Evolutionary conservation across 2,888 invertebrate species (phyloP), one percentile per base, ranked within the genome.

Genomic region (Platycnemis pennipes): DNA sequence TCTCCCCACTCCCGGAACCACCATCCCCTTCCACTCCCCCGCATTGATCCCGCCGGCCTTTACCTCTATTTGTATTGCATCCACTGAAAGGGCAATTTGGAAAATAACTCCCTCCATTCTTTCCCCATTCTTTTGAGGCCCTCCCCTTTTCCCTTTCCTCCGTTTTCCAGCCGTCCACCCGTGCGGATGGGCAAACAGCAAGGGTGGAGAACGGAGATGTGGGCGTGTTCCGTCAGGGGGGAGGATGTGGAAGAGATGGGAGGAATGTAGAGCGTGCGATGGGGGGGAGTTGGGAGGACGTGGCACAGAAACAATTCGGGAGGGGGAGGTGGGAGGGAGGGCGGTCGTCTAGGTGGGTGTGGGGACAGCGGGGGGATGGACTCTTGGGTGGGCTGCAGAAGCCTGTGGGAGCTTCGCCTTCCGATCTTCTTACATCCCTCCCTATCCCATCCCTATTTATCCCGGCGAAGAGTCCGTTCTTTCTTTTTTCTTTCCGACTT

Each of bases 71-170:
- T 91, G 91, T 91, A 91, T 91, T 91, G 91, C 91, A 91, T 91
- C 69, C 91, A 63, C 91, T 91, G 91, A 91, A 69, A 91, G 91
- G 91, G 91, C 91, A 91, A 91, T 91, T 91, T 91, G 91, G 91
- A 91, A 91, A 91, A 91, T 91, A 91, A 91, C 91, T 63, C 63
- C 91, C 31, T 56, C 56, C 89, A 89, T 89, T 88, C 89, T 89
- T 89, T 42, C 91, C 26, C 91, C 56, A 91, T 91, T 91, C 91
- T 91, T 89, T 89, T 49, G 63, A 44, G 37, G 49, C 37, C 8
- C 8, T 63, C 37, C 77, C 37, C 37, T 8, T 8, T 7, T 3
- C 63, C 63, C n/a, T 11, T n/a, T 46, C 88, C 53, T 89, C 37
- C 63, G 46, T 89, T 89, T 89, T 56, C 31, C 56, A 56, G 42